These are phyloP conservation scores for Drosophila aldrichi DNA, from an alignment of 2,888 invertebrate species.

Conservation along the genomic window DNA sequence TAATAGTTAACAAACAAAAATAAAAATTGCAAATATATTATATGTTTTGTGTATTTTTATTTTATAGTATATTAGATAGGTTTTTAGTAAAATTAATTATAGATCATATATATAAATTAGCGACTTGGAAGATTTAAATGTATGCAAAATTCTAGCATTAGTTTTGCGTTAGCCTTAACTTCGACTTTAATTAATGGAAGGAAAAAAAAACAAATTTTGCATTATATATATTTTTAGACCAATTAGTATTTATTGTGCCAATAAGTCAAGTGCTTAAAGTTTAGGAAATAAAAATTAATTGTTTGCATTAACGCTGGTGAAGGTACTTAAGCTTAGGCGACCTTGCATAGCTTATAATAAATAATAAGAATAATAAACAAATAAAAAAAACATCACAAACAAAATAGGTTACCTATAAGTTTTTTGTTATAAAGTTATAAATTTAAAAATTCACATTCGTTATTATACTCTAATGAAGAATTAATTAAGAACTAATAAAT, in stretches of 20 bases:
- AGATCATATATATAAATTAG: too few relatives aligned
- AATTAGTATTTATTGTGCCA: not conserved
- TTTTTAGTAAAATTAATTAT: too few relatives aligned
- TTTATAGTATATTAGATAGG: too few relatives aligned
- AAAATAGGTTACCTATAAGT: not conserved
- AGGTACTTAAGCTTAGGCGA: not conserved
- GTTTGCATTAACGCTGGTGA: not conserved
- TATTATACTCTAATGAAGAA: not conserved
- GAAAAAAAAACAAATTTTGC: too few relatives aligned
- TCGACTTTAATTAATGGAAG: too few relatives aligned
- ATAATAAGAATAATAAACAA: too few relatives aligned
- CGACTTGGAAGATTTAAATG: too few relatives aligned
- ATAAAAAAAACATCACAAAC: not conserved
- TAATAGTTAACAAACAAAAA: not conserved
- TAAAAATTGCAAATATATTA: not conserved
- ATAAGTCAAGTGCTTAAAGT: not conserved
- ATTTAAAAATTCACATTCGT: not conserved
- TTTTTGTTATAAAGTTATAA: not conserved
- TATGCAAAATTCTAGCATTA: too few relatives aligned
- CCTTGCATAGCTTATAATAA: not conserved
- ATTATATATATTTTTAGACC: too few relatives aligned
- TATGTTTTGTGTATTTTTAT: not conserved
- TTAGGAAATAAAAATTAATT: not conserved
- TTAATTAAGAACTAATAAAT: too few relatives aligned
- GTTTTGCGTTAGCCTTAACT: too few relatives aligned